Conservation (phyloP, 2,888 invertebrate species). For the Hirtodrosophila duncani region DNA sequence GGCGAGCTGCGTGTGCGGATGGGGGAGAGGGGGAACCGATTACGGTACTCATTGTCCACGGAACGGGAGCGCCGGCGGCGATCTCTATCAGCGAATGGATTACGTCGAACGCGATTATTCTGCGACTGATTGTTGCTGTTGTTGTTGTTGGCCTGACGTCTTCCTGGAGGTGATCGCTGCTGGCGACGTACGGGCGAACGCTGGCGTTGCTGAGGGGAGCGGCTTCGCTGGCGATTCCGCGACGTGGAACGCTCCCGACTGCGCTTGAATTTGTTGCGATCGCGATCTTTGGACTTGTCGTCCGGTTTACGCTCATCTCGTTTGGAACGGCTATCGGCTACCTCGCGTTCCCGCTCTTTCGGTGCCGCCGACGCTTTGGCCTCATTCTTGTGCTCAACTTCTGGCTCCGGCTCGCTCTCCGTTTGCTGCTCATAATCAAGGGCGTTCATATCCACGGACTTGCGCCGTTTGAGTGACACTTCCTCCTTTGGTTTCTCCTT, state of each 20-base stretch:
- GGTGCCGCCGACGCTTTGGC: not conserved
- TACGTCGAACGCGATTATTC: constrained; percentile 57
- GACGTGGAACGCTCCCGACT: constrained; percentile 49
- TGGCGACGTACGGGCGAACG: constrained; percentile 63
- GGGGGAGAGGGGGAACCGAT: constrained; percentile 73
- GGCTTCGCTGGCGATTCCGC: constrained; percentile 49
- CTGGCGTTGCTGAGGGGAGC: constrained; percentile 53
- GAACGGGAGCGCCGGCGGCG: constrained; percentile 74
- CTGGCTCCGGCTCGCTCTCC: constrained; percentile 79
- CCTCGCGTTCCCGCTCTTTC: constrained; percentile 29
- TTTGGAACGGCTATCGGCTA: constrained; percentile 10
- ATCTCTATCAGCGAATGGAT: constrained; percentile 72
- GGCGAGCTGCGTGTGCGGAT: constrained; percentile 65
- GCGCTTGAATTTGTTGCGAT: constrained; percentile 26
- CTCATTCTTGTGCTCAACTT: constrained; percentile 3
- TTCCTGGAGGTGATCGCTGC: constrained; percentile 71
- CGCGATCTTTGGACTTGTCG: constrained; percentile 27
- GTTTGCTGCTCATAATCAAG: constrained; percentile 84
- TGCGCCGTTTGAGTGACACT: constrained; percentile 62
- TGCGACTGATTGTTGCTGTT: constrained; percentile 28
- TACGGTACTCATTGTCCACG: constrained; percentile 69
- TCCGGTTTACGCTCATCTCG: constrained; percentile 47
- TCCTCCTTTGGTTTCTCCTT: constrained; percentile 52
- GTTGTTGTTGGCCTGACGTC: constrained; percentile 24
- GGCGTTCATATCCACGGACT: constrained; percentile 84